Conservation (phyloP, 2,113 vertebrate species). For the Cisticola juncidis region DNA sequence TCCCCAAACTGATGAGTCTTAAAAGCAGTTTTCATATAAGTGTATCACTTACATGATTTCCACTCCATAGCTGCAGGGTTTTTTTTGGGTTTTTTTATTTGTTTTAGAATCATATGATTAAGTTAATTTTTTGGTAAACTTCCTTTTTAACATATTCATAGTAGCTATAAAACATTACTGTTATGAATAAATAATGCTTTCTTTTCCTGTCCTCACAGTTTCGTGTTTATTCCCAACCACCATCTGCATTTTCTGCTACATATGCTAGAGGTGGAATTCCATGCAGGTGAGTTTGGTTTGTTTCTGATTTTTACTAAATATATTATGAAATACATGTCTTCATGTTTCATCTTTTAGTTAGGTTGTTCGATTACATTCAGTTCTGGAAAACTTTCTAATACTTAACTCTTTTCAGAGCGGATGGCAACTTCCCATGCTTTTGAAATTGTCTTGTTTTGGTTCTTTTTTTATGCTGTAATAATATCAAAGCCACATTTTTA, state of each 20-base stretch:
- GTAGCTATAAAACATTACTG: neutral
- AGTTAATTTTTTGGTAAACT: neutral
- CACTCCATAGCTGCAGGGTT: neutral
- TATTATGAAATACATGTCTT: neutral
- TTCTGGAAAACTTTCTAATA: neutral
- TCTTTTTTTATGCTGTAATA: neutral
- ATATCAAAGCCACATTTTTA: neutral
- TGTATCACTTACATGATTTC: neutral
- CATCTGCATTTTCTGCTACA: slow-evolving; percentile 76
- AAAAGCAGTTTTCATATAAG: neutral
- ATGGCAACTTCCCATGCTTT: neutral
- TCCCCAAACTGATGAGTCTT: neutral
- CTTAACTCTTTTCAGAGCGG: neutral
- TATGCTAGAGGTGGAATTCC: slow-evolving; percentile 83
- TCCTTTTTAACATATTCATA: neutral
- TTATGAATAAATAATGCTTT: neutral
- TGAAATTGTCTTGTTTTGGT: neutral
- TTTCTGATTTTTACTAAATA: neutral
- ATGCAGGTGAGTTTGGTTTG: slow-evolving; percentile 72
- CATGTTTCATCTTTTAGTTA: neutral
- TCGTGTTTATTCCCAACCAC: slow-evolving; percentile 40
- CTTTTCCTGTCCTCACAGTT: slow-evolving; percentile 67
- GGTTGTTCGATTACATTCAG: neutral
- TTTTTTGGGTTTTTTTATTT: neutral
- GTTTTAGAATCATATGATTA: neutral